phyloP scores from a whole-genome alignment of 1,140 invertebrate genomes.

The Dinoponera quadriceps region DNA sequence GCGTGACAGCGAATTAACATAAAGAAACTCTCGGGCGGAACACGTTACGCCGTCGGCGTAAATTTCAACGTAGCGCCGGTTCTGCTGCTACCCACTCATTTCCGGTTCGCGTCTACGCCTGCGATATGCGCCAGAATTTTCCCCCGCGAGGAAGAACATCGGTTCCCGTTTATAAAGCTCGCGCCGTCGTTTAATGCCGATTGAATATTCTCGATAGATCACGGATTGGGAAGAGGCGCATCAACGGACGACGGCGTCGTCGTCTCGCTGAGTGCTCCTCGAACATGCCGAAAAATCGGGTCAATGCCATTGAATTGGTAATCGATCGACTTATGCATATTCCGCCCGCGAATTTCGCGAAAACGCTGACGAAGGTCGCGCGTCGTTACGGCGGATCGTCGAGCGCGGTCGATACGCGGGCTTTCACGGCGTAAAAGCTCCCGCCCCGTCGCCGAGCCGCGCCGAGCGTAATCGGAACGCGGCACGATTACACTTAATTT shows the following conservation, averaged over 20 bases:
- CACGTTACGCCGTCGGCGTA: neutral
- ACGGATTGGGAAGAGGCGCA: neutral
- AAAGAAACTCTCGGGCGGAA: constrained; percentile 16
- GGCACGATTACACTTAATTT: too few species aligned
- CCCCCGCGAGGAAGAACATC: neutral
- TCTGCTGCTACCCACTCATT: neutral
- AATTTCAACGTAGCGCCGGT: neutral
- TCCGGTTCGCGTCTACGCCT: too few species aligned
- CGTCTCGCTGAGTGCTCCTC: neutral
- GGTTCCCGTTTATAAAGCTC: neutral
- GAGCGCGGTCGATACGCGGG: neutral
- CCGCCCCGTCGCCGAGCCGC: too few species aligned
- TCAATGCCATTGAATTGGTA: constrained; percentile 22
- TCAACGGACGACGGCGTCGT: neutral
- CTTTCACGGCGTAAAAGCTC: neutral
- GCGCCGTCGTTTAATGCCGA: neutral
- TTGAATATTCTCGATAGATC: neutral
- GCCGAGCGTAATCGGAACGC: too few species aligned
- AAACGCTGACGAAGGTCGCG: neutral
- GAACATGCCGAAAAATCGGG: neutral
- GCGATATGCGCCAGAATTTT: too few species aligned
- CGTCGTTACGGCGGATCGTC: too few species aligned
- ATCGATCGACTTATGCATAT: constrained; percentile 15
- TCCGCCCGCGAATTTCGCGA: neutral
- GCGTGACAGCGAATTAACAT: constrained; percentile 27